Percentiles rank a stretch among this genome's conserved stretches.
Evolutionary conservation across 2,888 invertebrate species (phyloP).

Genomic region (Lypha dubia): DNA sequence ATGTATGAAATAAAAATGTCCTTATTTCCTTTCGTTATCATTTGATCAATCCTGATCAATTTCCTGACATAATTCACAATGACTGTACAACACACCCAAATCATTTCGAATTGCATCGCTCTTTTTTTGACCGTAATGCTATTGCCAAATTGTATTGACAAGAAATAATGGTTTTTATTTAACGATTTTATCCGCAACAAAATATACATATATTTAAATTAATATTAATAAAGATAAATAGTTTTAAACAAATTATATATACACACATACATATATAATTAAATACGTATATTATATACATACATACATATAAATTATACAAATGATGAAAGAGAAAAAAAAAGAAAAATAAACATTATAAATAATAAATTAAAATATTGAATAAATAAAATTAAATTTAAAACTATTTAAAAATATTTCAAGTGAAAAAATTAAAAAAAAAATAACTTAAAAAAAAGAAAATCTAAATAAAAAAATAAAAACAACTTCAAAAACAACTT

Average conservation of each 20-base stretch:
- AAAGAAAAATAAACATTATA: conserved; percentile 63
- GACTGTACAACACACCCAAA: no score
- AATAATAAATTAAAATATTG: conserved; percentile 60
- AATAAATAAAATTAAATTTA: conserved; percentile 59
- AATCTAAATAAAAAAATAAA: conserved; percentile 65
- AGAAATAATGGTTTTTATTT: conserved; percentile 48
- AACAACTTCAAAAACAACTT: conserved; percentile 60
- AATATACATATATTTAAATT: conserved; percentile 24
- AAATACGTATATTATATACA: conserved; percentile 63
- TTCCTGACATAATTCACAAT: no score
- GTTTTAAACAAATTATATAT: conserved; percentile 61
- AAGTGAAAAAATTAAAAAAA: conserved; percentile 55
- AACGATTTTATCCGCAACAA: conserved; percentile 43
- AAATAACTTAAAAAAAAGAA: conserved; percentile 64
- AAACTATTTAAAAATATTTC: conserved; percentile 68
- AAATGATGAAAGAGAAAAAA: conserved; percentile 36
- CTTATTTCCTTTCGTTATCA: no score
- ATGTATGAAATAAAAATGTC: no score
- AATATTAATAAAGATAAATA: conserved; percentile 34
- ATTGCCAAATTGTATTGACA: conserved; percentile 17
- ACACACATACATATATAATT: no score
- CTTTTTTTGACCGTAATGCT: conserved; percentile 23
- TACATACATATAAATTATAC: conserved; percentile 63
- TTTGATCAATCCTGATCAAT: no score
- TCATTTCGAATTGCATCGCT: background rate